These are phyloP conservation scores for Prenolepis imparis DNA, from an alignment of 2,888 invertebrate species.

Conservation along the genomic window DNA sequence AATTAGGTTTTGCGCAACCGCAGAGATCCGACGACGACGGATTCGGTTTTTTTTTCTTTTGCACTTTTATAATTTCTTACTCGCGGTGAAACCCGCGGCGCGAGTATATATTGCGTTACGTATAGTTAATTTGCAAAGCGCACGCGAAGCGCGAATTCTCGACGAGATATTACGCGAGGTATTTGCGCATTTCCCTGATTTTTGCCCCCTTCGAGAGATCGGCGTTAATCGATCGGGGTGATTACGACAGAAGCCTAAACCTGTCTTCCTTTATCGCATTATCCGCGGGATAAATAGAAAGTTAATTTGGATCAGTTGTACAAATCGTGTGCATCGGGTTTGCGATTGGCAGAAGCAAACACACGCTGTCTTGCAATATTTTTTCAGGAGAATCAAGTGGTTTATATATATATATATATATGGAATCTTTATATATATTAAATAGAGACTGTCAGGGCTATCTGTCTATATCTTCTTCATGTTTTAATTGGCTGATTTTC, in stretches of 20 bases:
- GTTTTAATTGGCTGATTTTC: slow-evolving; percentile 71
- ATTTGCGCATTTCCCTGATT: not conserved
- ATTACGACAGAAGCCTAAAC: not conserved
- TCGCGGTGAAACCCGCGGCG: not conserved
- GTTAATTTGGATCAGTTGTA: slow-evolving; percentile 20
- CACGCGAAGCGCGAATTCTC: not conserved
- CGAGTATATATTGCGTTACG: slow-evolving; percentile 10
- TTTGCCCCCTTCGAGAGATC: not conserved
- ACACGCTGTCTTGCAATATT: slow-evolving; percentile 3
- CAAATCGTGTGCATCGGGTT: not conserved
- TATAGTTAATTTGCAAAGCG: slow-evolving; percentile 13
- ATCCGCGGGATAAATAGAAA: slow-evolving; percentile 4
- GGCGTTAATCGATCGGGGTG: slow-evolving; percentile 20
- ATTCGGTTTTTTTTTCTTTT: not conserved
- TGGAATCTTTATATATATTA: not conserved
- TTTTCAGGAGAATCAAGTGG: slow-evolving; percentile 20
- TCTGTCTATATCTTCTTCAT: slow-evolving; percentile 62
- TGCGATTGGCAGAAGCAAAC: slow-evolving; percentile 8
- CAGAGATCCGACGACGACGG: not conserved
- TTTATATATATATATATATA: no score
- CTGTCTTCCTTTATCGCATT: slow-evolving; percentile 32
- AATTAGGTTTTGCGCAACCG: slow-evolving; percentile 55
- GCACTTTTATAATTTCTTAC: not conserved
- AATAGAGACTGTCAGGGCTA: not conserved
- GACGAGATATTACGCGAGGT: slow-evolving; percentile 8